Evolutionary conservation across 2,888 invertebrate genomes (phyloP), one percentile per base, ranked within the genome.

Genomic region (Philereme vetulata): DNA sequence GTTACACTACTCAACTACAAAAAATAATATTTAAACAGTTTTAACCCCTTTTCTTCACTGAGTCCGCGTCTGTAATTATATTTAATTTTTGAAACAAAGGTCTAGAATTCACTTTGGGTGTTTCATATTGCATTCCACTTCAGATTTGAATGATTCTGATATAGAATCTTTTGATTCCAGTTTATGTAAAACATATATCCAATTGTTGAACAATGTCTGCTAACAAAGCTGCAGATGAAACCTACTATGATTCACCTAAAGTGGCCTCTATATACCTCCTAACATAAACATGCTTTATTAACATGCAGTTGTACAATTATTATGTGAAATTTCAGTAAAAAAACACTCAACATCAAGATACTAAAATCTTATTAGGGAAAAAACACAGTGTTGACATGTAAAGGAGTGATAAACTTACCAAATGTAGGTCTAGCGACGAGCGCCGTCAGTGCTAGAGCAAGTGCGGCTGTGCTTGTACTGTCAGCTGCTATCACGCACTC

Each of bases 371-470:
- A 4, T 4, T 6, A 38, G 1, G 38, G 38, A 38, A 7, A n/a
- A 38, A 21, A 21, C 21, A 2, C 1, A 21, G 21, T 21, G 21
- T 21, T 21, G 21, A 21, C 21, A 21, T 21, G 21, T 21, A 36
- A 8, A 38, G 38, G 38, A 38, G 6, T 8, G 38, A 4, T 6
- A 7, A 4, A 11, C 88, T 89, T 81, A 95, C 95, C 95, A 76
- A 94, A 93, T 43, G 94, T 89, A 8, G 95, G 95, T 64, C 94
- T 93, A 1, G 95, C 93, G 9, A 95, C 92, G 2, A 96, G 93
- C 0, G 95, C 95, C 1, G 95, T 94, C 45, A 95, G 88, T 4
- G 95, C 95, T 0, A 95, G 80, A 5, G 94, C 94, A 3, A 95
- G 93, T 40, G 95, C 95, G 62, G 94, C 93, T 38, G 94, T 92